These are phyloP conservation scores for Acleris holmiana DNA, from an alignment of 2,888 invertebrate species.

Conservation along the genomic window DNA sequence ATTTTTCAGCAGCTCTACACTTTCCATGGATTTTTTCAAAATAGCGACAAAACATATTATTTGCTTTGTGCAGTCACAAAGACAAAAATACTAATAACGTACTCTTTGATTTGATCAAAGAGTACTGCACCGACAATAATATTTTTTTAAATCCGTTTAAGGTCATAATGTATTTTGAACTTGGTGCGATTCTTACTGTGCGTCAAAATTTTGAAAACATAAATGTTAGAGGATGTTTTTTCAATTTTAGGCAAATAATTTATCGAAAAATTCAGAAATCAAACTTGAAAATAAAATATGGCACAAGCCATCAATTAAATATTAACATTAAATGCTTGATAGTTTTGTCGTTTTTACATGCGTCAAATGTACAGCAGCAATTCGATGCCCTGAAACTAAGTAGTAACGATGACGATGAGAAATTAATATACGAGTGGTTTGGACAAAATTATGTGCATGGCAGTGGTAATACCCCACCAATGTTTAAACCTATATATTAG, in stretches of 20 bases:
- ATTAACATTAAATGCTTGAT: not conserved
- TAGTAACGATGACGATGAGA: conserved; percentile 7
- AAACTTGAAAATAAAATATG: too few species aligned
- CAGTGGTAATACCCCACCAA: too few species aligned
- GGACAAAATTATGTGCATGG: too few species aligned
- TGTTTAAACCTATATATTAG: not conserved
- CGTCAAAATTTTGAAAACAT: conserved; percentile 5
- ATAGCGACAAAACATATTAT: conserved; percentile 1
- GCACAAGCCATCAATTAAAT: too few species aligned
- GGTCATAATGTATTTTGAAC: conserved; percentile 8
- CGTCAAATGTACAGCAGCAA: too few species aligned
- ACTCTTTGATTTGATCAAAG: conserved; percentile 11
- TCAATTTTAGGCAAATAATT: too few species aligned
- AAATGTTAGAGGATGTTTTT: too few species aligned
- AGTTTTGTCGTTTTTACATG: too few species aligned
- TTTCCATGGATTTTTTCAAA: conserved; percentile 1
- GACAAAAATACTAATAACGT: not conserved
- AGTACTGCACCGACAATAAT: conserved; percentile 9
- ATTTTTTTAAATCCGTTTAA: conserved; percentile 6
- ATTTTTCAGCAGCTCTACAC: conserved; percentile 6
- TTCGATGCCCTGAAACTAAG: not conserved
- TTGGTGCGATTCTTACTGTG: conserved; percentile 5
- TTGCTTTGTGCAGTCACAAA: conserved; percentile 2
- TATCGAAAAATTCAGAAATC: too few species aligned
- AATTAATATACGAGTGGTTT: not conserved